Conservation (phyloP, 2,113 vertebrate species). For the Alaudala cheleensis region DNA sequence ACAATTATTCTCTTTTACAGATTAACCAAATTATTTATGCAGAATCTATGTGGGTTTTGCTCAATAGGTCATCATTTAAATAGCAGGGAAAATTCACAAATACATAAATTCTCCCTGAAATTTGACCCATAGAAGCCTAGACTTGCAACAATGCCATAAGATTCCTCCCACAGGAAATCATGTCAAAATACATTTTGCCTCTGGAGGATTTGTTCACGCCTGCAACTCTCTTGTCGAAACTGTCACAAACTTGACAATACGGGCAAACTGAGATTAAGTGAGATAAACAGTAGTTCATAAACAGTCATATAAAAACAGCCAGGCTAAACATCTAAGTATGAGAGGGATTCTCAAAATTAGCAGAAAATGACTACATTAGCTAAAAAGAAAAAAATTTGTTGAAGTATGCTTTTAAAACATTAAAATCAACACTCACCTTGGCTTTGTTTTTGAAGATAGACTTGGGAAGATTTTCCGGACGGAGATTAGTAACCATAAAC, state of each 20-base stretch:
- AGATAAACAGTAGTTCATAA: background rate
- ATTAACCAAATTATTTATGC: background rate
- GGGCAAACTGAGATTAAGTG: background rate
- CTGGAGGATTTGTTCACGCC: background rate
- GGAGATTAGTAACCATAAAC: background rate
- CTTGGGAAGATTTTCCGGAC: conserved; percentile 23
- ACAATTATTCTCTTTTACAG: background rate
- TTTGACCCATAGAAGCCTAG: background rate
- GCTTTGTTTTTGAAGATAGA: conserved; percentile 36
- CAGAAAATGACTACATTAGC: background rate
- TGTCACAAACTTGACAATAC: background rate
- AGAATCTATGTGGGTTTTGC: background rate
- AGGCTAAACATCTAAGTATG: background rate
- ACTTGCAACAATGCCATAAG: background rate
- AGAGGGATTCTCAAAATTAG: background rate
- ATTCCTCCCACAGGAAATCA: background rate
- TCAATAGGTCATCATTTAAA: background rate
- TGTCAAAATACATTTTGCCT: background rate
- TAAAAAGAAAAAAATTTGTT: background rate
- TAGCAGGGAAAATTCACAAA: background rate
- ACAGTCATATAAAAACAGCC: background rate
- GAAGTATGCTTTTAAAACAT: background rate
- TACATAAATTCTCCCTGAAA: background rate
- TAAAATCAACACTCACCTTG: conserved; percentile 35
- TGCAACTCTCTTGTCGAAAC: background rate